Conservation (phyloP, 2,113 vertebrate species). For the Tachysurus fulvidraco region DNA sequence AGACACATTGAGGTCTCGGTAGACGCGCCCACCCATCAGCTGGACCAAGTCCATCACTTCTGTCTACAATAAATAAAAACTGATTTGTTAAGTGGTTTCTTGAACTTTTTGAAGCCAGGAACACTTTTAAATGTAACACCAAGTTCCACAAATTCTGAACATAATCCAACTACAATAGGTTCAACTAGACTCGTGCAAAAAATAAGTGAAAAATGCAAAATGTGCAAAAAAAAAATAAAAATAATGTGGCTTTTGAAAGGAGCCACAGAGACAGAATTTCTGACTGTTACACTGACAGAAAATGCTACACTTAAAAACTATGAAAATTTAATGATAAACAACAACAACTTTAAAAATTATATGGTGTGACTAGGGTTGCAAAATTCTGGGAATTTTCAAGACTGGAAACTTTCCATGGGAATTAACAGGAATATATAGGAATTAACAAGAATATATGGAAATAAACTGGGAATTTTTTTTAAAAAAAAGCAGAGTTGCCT, state of each 20-base stretch:
- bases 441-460: no score
- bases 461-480: no score
- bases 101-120: not conserved
- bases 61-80: constrained; percentile 68
- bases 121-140: not conserved
- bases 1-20: constrained; percentile 85
- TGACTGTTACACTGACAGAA: not conserved
- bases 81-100: not conserved
- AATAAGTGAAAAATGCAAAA: no score
- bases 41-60: constrained; percentile 90
- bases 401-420: no score
- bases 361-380: not conserved
- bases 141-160: not conserved
- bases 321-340: not conserved
- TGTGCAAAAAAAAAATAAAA: not conserved
- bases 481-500: no score
- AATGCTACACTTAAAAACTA: not conserved
- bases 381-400: no score
- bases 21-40: constrained; percentile 92
- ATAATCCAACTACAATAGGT: not conserved
- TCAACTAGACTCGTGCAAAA: not conserved
- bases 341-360: not conserved
- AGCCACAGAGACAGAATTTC: no score
- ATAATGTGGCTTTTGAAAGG: not conserved
- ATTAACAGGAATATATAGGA: no score